Base-by-base conservation (phyloP, 2,888 invertebrate species). In the Drosophila leonis region DNA sequence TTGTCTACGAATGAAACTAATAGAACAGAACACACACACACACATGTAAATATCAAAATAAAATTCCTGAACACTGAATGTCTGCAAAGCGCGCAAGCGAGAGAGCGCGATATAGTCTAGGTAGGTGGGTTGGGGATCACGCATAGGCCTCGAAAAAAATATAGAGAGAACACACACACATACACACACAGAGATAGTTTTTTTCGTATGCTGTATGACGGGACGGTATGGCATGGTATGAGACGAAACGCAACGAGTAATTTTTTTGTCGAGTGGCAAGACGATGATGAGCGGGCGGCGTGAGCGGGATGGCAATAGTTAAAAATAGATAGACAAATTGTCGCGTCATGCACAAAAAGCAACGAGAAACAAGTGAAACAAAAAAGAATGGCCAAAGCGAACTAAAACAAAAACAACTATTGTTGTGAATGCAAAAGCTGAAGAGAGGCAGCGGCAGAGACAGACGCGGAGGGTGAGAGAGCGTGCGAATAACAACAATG, bases 301-400 rank as follows among this genome's bases (percentile, higher is more conserved):
- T 52, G 66, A 73, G 66, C 55, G 82, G 67, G 70, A 73, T 48
- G 62, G 80, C 72, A 64, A 72, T 78, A 65, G 63, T 67, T 90
- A 90, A 79, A 89, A 90, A 90, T 90, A 90, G 88, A 82, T 83
- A 90, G 89, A 90, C 89, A 88, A 82, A 84, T 87, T 90, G 90
- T 90, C 89, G 90, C 89, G 90, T 88, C 89, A 88, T 83, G 80
- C 80, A 49, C 49, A 70, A 81, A 86, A 78, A 71, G 68, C 71
- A 65, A 20, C 71, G 49, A 52, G 44, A 54, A 65, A 65, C 41
- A 65, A 60, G 52, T 48, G 54, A 60, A 73, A 65, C 13, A 51
- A 37, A 39, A 65, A 61, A 62, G 64, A 57, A 27, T 60, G n/a
- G 31, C 54, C 42, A 59, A 75, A 79, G 51, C 55, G 41, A 61